These are phyloP conservation scores for Formica aserva DNA, from an alignment of 2,888 invertebrate species.

Conservation along the genomic window DNA sequence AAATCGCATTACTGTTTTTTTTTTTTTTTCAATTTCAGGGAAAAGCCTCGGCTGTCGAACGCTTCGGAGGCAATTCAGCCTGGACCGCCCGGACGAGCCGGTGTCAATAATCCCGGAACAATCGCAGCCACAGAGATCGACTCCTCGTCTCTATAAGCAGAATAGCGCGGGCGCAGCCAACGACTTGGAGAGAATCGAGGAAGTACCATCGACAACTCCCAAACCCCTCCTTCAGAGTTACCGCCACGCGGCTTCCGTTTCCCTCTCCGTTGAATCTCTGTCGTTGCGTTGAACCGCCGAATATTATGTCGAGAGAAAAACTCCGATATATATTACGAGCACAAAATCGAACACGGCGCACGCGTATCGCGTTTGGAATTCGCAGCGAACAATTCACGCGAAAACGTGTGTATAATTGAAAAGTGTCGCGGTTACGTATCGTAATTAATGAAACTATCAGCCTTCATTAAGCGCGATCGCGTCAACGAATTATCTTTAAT, in stretches of 20 bases:
- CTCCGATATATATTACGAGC: not conserved
- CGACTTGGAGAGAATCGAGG: constrained; percentile 90
- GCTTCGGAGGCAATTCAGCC: constrained; percentile 90
- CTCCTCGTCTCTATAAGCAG: constrained; percentile 88
- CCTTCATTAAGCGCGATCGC: not conserved
- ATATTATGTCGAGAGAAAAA: not conserved
- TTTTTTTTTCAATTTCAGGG: constrained; percentile 48
- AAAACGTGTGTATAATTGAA: not conserved
- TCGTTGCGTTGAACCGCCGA: constrained; percentile 75
- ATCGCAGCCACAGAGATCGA: constrained; percentile 54
- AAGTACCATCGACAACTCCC: constrained; percentile 87
- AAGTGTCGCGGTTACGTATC: not conserved
- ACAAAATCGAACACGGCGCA: not conserved
- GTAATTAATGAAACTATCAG: constrained; percentile 1
- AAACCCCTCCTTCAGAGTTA: constrained; percentile 76
- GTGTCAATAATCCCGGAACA: constrained; percentile 64
- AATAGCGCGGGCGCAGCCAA: constrained; percentile 90
- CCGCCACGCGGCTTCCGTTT: constrained; percentile 83
- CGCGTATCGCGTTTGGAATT: not conserved
- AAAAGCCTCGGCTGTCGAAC: constrained; percentile 84
- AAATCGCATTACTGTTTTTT: not conserved
- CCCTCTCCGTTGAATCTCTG: constrained; percentile 85
- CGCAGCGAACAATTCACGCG: not conserved
- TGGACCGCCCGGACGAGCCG: constrained; percentile 89
- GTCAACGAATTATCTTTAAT: not conserved